These are phyloP conservation scores for Neosilurus mollespiculum DNA, from an alignment of 2,797 vertebrate species.

Conservation along the genomic window DNA sequence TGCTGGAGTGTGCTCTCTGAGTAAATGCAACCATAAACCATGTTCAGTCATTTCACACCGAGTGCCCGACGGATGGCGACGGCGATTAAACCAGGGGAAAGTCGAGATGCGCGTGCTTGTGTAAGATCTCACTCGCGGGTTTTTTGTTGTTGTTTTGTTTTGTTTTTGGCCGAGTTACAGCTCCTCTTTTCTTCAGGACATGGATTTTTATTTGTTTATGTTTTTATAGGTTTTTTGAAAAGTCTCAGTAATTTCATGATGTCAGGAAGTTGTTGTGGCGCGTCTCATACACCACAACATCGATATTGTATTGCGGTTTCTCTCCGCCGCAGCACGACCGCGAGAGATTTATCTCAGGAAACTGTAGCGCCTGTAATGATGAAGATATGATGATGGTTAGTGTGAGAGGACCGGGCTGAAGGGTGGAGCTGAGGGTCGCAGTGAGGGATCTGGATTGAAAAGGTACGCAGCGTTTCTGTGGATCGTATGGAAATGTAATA, in stretches of 20 bases:
- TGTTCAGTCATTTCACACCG: neutral
- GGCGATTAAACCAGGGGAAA: neutral
- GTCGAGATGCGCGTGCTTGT: neutral
- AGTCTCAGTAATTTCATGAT: neutral
- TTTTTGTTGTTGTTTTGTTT: neutral
- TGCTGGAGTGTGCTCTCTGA: neutral
- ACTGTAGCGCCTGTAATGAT: neutral
- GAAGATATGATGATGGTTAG: neutral
- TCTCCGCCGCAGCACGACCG: neutral
- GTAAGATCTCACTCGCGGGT: constrained; percentile 18
- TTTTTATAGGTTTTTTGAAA: no score
- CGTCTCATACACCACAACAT: neutral
- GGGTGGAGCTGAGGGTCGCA: neutral
- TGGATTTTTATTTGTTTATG: no score
- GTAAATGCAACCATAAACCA: neutral
- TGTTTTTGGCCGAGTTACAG: constrained; percentile 26
- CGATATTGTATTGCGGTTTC: neutral
- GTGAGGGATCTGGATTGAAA: neutral
- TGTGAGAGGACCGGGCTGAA: no score
- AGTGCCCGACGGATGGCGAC: neutral
- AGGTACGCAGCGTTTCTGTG: neutral
- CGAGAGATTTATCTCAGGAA: neutral
- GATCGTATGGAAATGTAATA: constrained; percentile 6
- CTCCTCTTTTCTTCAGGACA: constrained; percentile 31
- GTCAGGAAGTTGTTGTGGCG: no score